Base-by-base conservation (phyloP, 1,140 invertebrate genomes). In the Portunus trituberculatus region DNA sequence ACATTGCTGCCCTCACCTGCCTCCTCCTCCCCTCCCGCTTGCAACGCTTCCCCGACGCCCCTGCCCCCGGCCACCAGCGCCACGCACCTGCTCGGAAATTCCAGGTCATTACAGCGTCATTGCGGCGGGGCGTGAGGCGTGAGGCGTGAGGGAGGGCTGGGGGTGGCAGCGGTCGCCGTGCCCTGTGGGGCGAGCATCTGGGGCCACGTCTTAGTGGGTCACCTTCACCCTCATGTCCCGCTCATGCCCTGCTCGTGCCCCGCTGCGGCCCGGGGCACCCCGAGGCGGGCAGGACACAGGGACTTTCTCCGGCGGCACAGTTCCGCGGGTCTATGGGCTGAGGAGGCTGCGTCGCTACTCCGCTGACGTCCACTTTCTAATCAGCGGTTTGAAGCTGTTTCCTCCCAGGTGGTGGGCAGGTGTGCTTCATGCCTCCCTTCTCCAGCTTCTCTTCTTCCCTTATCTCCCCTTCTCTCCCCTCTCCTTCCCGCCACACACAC, bases 41-140 rank as follows among this genome's bases (percentile, higher is more conserved):
- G 3, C 52, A 14, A 20, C 52, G 12, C 52, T 10, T 76, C 67
- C 67, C 67, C 20, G 10, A 39, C 16, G 52, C 52, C 52, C 52
- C 67, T n/a, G n/a, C 20, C n/a, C 67, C 25, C 12, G 20, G 12
- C 1, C 20, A 7, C n/a, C 67, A n/a, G 12, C 67, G 67, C 67
- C 67, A 76, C 67, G 46, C 87, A 89, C 87, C 87, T 89, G 87
- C 89, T 59, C 89, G 46, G 89, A 91, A 91, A 91, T 91, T 91
- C 89, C 89, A 91, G 67, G 67, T 76, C 67, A 76, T 76, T 76
- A 76, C 67, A n/a, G 67, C 67, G 67, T 76, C 67, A 76, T 76
- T 76, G 67, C 67, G 67, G 67, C 67, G 20, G 20, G 67, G 67
- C 16, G 52, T 59, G 52, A 12, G 52, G 52, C 52, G 52, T 59